Evolutionary conservation across 1,140 invertebrate species (phyloP).

Genomic region (Apis dorsata): DNA sequence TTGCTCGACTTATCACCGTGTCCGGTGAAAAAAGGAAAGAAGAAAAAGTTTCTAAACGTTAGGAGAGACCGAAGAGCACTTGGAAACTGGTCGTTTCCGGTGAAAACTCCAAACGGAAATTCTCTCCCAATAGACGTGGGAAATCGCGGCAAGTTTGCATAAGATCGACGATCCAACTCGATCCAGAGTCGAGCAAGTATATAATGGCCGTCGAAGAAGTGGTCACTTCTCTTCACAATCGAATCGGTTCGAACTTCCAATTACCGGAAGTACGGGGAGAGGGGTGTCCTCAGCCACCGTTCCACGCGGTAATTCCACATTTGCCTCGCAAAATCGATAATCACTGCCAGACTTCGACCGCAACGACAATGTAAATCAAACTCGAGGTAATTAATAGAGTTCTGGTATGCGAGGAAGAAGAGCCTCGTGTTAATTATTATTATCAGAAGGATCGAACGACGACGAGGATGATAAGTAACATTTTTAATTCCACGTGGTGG

Average conservation of each 20-base stretch:
- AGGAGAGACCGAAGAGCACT: not conserved
- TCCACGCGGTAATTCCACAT: not conserved
- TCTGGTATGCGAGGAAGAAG: not conserved
- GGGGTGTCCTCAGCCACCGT: not conserved
- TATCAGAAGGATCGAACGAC: not conserved
- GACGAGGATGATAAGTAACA: no score
- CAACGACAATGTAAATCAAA: constrained; percentile 12
- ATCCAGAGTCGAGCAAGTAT: not conserved
- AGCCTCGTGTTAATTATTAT: not conserved
- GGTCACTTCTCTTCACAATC: not conserved
- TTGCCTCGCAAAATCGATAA: constrained; percentile 32
- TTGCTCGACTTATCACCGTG: not conserved
- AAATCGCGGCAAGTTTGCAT: constrained; percentile 12
- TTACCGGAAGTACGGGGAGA: not conserved
- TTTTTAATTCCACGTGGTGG: no score
- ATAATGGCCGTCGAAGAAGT: not conserved
- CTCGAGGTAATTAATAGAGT: constrained; percentile 6
- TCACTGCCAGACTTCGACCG: not conserved
- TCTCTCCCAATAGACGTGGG: constrained; percentile 2
- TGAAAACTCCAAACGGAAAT: constrained; percentile 13
- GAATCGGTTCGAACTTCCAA: not conserved
- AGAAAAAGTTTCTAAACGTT: constrained; percentile 5
- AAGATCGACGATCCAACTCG: not conserved
- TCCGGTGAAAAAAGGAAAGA: not conserved
- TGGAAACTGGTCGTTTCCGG: not conserved